Evolutionary conservation across 2,797 vertebrate species (phyloP).

Genomic region (Falco naumanni): DNA sequence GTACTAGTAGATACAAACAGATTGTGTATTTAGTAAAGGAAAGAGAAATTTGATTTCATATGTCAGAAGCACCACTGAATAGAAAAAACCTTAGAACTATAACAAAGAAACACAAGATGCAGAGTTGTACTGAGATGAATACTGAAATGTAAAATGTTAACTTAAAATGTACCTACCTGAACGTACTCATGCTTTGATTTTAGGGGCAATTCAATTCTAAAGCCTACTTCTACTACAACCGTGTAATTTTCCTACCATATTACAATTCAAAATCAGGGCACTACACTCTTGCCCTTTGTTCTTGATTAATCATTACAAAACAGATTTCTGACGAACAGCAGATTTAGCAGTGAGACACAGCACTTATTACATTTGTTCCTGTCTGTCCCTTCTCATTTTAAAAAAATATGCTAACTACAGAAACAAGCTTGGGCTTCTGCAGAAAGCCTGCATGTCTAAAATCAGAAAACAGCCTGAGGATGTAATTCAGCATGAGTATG

Average conservation of each 20-base stretch:
- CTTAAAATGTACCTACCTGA: background rate
- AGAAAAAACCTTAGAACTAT: background rate
- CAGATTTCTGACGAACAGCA: background rate
- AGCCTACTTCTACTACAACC: background rate
- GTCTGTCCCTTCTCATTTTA: background rate
- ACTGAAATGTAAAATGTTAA: background rate
- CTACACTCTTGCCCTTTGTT: background rate
- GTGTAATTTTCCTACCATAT: background rate
- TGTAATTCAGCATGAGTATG: background rate
- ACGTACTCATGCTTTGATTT: background rate
- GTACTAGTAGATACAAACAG: background rate
- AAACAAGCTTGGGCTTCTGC: background rate
- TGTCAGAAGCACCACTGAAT: background rate
- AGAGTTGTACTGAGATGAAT: background rate
- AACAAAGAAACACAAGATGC: background rate
- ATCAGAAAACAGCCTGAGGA: background rate
- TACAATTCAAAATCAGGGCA: background rate
- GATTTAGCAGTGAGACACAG: background rate
- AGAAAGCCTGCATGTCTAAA: background rate
- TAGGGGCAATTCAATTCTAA: background rate
- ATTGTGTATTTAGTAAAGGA: background rate
- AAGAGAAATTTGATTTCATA: background rate
- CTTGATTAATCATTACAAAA: conserved; percentile 5
- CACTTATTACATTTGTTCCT: background rate
- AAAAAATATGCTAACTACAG: background rate